A percentile compares a stretch with the other conserved stretches of the same genome.
phyloP scores from a whole-genome alignment of 2,888 invertebrate genomes.

The Penaeus monodon region DNA sequence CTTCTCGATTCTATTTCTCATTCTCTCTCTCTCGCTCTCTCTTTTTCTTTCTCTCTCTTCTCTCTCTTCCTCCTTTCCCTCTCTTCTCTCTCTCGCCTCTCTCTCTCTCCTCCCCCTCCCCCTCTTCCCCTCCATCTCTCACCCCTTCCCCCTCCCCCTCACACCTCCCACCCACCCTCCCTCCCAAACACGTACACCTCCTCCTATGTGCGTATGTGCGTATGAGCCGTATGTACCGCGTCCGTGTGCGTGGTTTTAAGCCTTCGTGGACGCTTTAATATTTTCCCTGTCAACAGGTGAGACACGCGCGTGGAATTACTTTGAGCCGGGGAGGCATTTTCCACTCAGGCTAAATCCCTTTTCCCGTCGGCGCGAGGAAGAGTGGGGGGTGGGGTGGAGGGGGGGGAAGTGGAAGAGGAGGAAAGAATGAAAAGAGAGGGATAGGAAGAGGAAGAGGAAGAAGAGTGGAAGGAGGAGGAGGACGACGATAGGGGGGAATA shows the following conservation, averaged over 20 bases:
- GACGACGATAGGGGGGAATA: neutral
- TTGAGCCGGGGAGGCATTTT: too few relatives aligned
- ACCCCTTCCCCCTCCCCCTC: too few relatives aligned
- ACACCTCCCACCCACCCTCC: neutral
- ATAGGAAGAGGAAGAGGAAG: neutral
- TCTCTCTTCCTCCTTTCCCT: neutral
- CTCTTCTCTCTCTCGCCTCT: neutral
- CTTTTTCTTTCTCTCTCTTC: neutral
- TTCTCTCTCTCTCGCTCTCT: neutral
- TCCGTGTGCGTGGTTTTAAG: too few relatives aligned
- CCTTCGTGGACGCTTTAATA: too few relatives aligned
- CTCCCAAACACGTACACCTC: neutral
- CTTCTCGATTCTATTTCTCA: neutral
- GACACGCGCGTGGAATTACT: too few relatives aligned
- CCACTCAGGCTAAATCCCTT: too few relatives aligned
- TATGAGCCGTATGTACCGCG: neutral
- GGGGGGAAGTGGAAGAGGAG: too few relatives aligned
- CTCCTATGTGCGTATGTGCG: constrained; percentile 9
- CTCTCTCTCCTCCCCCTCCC: too few relatives aligned
- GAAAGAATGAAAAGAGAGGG: neutral
- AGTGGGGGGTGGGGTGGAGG: too few relatives aligned
- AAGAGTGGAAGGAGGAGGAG: neutral
- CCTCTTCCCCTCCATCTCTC: too few relatives aligned
- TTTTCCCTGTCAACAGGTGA: too few relatives aligned
- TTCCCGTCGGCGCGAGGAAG: too few relatives aligned